Base-by-base conservation (phyloP, 2,888 invertebrate genomes). In the Asteroscopus sphinx region DNA sequence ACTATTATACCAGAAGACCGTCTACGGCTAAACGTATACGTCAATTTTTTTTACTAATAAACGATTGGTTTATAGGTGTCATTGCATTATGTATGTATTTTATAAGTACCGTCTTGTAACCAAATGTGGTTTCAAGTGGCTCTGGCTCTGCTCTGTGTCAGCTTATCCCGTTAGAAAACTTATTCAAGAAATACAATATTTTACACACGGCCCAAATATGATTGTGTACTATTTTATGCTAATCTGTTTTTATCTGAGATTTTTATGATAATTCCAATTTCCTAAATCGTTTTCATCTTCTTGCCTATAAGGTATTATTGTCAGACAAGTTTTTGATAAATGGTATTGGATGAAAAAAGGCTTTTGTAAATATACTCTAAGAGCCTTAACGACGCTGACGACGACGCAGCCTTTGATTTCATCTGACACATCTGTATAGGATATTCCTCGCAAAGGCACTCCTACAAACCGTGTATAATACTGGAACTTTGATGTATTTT, bases 401-500 rank as follows among this genome's bases (percentile, higher is more conserved):
- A 37, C 40, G 44, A 45, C 41, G 28, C 47, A 39, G 64, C 47
- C 44, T 69, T 63, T 57, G 57, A 57, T 51, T 28, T n/a, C 13
- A 49, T 21, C 6, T 60, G 42, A 30, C 28, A 51, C 28, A 49
- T 48, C 21, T 40, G 32, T 41, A 41, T 62, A 45, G 44, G 17
- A 45, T 37, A 37, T 45, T 45, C 13, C 47, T 52, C 11, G 17
- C 40, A 35, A 12, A 2, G 35, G 42, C 32, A 39, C 26, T n/a
- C n/a, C n/a, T 9, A 13, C 25, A 53, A 54, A 48, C 41, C 37
- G 48, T 58, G 8, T 15, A 40, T 39, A 17, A 52, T 46, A 57
- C 58, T 39, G 68, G 16, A 40, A 56, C 73, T 72, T 70, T 72
- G 68, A 70, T 58, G 72, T 70, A 68, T 68, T 72, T 69, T 53